These are phyloP conservation scores for Echinarachnius parma DNA, from an alignment of 53 echinoderm and acorn worm species.

Conservation along the genomic window DNA sequence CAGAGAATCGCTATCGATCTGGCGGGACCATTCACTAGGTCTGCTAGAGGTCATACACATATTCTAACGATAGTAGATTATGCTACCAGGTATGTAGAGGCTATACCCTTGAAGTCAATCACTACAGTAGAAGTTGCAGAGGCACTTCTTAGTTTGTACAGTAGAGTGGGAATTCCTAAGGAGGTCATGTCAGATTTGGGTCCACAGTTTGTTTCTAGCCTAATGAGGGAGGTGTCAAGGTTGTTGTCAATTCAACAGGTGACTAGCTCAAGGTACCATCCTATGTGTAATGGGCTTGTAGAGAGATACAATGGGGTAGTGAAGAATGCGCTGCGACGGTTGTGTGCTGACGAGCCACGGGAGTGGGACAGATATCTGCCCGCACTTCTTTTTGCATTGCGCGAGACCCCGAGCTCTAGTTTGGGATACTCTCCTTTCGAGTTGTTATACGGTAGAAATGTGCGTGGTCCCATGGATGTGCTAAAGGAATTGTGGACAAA, in stretches of 20 bases:
- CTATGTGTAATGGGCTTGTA: slow-evolving; percentile 24
- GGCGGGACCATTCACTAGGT: slow-evolving; percentile 41
- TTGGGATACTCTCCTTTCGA: slow-evolving; percentile 25
- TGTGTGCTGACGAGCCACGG: slow-evolving; percentile 26
- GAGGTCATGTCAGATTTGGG: no score
- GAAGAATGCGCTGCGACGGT: slow-evolving; percentile 8
- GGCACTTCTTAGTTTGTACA: slow-evolving; percentile 39
- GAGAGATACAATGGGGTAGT: slow-evolving; percentile 33
- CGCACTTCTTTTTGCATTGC: slow-evolving; percentile 24
- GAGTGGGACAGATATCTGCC: slow-evolving; percentile 33
- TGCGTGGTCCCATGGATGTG: slow-evolving; percentile 31
- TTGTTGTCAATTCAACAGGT: slow-evolving; percentile 20
- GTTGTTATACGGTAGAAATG: slow-evolving; percentile 25
- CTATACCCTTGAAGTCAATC: slow-evolving; percentile 34
- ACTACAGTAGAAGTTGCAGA: slow-evolving; percentile 55
- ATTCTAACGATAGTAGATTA: slow-evolving; percentile 41
- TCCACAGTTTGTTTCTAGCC: slow-evolving; percentile 47
- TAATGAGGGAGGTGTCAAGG: slow-evolving; percentile 28
- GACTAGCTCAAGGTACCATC: slow-evolving; percentile 25
- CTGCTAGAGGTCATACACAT: slow-evolving; percentile 45
- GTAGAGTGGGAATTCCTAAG: slow-evolving; percentile 50
- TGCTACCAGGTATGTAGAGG: slow-evolving; percentile 41
- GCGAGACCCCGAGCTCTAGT: slow-evolving; percentile 26
- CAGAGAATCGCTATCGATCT: slow-evolving; percentile 47
- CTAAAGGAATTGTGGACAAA: slow-evolving; percentile 32